Percentiles rank a stretch among this genome's conserved stretches.
Conservation (phyloP, 2,797 vertebrate genomes). For the Anguilla obscura region DNA sequence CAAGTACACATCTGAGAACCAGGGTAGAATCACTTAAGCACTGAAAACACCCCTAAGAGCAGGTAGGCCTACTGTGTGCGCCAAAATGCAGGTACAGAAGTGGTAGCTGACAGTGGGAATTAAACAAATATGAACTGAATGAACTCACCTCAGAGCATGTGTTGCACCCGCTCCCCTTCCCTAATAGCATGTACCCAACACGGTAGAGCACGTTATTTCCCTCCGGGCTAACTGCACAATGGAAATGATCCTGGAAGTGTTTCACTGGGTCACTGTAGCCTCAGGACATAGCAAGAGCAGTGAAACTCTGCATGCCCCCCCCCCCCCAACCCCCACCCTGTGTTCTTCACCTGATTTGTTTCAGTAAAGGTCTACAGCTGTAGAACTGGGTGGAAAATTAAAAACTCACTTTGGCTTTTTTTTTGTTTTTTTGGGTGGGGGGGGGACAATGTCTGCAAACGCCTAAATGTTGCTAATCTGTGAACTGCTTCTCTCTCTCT, state of each 20-base stretch:
- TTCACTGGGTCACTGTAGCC: neutral
- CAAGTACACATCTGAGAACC: neutral
- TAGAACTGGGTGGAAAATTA: no score
- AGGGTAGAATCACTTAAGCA: neutral
- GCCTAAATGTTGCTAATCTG: neutral
- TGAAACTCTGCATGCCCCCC: neutral
- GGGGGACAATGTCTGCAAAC: no score
- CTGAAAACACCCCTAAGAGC: no score
- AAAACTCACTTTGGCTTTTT: no score
- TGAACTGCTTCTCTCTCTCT: neutral
- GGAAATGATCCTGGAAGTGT: neutral
- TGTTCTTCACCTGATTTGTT: neutral
- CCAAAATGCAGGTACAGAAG: neutral
- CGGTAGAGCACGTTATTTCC: neutral
- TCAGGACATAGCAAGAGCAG: neutral
- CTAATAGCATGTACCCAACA: neutral
- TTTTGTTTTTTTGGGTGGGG: no score
- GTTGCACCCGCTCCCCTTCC: neutral
- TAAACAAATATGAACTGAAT: neutral
- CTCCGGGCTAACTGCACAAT: neutral
- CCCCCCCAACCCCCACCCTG: neutral
- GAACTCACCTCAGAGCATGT: neutral
- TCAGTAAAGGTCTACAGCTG: neutral
- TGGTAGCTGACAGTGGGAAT: neutral
- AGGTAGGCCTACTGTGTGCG: no score